Percentiles rank a stretch among this genome's conserved stretches.
Evolutionary conservation across 2,888 invertebrate species (phyloP).

Genomic region (Agriopis aurantiaria): DNA sequence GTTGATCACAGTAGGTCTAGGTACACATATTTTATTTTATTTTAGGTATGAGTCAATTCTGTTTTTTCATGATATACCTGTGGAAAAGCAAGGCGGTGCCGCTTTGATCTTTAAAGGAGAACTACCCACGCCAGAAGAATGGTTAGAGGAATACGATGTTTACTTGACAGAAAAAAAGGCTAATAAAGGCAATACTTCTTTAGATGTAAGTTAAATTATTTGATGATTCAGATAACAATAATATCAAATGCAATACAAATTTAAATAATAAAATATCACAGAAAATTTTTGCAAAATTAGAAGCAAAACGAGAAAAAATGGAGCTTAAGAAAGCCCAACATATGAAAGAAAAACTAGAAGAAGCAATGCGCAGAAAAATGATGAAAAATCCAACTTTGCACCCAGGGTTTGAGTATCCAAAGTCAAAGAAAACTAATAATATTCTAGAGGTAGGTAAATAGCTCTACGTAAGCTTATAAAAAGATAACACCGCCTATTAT

Average conservation of each 20-base stretch:
- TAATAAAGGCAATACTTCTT: slow-evolving; percentile 59
- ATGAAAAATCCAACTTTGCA: slow-evolving; percentile 73
- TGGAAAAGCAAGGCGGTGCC: slow-evolving; percentile 59
- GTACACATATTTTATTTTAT: neutral
- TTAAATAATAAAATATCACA: neutral
- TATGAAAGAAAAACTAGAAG: slow-evolving; percentile 59
- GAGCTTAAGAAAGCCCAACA: slow-evolving; percentile 57
- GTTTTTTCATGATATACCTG: slow-evolving; percentile 70
- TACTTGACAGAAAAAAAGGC: slow-evolving; percentile 56
- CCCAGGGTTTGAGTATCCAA: slow-evolving; percentile 70
- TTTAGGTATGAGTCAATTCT: slow-evolving; percentile 66
- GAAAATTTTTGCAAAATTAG: slow-evolving; percentile 50
- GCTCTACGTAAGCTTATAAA: neutral
- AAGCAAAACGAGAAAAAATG: slow-evolving; percentile 57
- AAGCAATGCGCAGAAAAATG: slow-evolving; percentile 61
- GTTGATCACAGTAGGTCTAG: too few species aligned
- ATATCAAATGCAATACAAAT: neutral
- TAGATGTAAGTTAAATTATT: slow-evolving; percentile 9
- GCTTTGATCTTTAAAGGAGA: slow-evolving; percentile 63
- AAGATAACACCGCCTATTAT: neutral
- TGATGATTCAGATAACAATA: neutral
- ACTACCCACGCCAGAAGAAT: slow-evolving; percentile 63
- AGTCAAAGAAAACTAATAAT: slow-evolving; percentile 60
- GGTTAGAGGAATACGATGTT: slow-evolving; percentile 63
- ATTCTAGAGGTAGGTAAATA: slow-evolving; percentile 1